phyloP scores from a whole-genome alignment of 2,113 vertebrate genomes.

The Podarcis raffonei region DNA sequence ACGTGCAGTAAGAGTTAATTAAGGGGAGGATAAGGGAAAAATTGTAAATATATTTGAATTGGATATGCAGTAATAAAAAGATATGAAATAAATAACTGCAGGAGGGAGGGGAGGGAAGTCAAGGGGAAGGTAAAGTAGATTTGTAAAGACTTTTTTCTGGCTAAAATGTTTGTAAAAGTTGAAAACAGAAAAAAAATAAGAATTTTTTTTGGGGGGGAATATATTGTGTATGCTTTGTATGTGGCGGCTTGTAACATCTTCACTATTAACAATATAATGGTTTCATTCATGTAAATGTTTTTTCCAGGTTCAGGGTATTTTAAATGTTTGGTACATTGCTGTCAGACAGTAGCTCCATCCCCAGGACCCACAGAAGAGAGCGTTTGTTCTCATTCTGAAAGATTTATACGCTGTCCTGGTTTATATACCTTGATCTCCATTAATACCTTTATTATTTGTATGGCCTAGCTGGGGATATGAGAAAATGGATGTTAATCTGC shows the following conservation, averaged over 20 bases:
- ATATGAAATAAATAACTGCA: too few species aligned
- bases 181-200: background rate
- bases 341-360: background rate
- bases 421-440: slow-evolving; percentile 7
- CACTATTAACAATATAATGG: background rate
- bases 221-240: too few species aligned
- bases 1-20: too few species aligned
- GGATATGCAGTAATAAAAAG: too few species aligned
- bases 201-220: too few species aligned
- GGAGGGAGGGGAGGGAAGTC: too few species aligned
- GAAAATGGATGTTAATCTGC: background rate
- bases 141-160: background rate
- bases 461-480: background rate
- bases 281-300: background rate
- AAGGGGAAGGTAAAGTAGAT: too few species aligned
- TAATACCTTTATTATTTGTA: background rate
- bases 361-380: background rate
- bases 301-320: too few species aligned
- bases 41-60: too few species aligned
- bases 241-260: background rate
- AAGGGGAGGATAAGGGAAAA: too few species aligned
- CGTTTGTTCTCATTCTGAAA: background rate
- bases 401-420: background rate
- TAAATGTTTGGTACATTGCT: background rate
- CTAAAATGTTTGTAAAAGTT: background rate